Evolutionary conservation across 2,113 vertebrate species (phyloP).

Genomic region (Albula glossodonta): DNA sequence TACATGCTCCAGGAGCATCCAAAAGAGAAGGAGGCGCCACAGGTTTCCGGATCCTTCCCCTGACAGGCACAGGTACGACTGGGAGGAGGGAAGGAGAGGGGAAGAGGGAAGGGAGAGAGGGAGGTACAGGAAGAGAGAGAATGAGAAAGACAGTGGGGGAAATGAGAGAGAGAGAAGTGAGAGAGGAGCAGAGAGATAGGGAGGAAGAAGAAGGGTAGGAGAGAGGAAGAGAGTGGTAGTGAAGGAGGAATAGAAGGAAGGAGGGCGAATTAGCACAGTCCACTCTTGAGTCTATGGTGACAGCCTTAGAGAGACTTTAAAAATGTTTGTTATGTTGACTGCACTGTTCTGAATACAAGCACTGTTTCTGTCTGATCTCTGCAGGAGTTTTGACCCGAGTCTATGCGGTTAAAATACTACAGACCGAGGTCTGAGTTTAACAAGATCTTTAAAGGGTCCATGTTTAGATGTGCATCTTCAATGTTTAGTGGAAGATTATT

Average conservation of each 20-base stretch:
- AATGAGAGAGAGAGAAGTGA: constrained; percentile 37
- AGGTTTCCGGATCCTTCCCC: constrained; percentile 89
- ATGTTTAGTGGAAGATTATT: no score
- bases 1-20: constrained; percentile 99
- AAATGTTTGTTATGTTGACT: no score
- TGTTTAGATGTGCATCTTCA: no score
- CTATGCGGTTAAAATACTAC: no score
- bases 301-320: background rate
- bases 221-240: constrained; percentile 42
- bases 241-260: constrained; percentile 48
- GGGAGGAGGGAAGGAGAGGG: constrained; percentile 45
- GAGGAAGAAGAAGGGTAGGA: constrained; percentile 31
- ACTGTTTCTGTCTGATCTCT: no score
- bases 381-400: no score
- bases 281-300: background rate
- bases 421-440: no score
- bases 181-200: constrained; percentile 32
- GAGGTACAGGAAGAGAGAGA: constrained; percentile 84
- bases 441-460: no score
- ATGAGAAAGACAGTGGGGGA: constrained; percentile 32
- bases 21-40: constrained; percentile 96
- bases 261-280: accelerated
- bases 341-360: no score
- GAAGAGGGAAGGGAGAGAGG: background rate
- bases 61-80: constrained; percentile 99